phyloP scores from a whole-genome alignment of 2,888 invertebrate species.

The Ferdinandea cuprea region DNA sequence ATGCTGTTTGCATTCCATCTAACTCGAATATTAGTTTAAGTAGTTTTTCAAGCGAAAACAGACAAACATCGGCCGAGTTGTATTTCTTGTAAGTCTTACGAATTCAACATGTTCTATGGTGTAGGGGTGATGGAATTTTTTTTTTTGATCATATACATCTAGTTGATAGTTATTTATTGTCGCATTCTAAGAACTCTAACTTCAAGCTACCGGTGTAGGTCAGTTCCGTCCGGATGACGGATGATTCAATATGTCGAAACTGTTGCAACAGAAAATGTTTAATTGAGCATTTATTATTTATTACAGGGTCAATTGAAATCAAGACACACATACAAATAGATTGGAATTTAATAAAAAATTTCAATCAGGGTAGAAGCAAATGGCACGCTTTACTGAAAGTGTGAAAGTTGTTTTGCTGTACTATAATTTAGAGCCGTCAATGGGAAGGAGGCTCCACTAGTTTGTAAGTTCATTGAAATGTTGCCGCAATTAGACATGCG shows the following conservation, averaged over 20 bases:
- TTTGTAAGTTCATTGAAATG: constrained; percentile 14
- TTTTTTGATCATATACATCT: too few species aligned
- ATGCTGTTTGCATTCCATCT: constrained; percentile 83
- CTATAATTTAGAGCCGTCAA: neutral
- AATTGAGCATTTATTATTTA: constrained; percentile 60
- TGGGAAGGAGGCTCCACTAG: constrained; percentile 1
- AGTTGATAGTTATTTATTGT: neutral
- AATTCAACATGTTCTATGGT: neutral
- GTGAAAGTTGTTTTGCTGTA: constrained; percentile 48
- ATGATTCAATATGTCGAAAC: constrained; percentile 59
- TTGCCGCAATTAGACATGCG: constrained; percentile 15
- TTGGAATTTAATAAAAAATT: constrained; percentile 69
- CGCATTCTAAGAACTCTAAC: constrained; percentile 1
- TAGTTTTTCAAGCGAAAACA: constrained; percentile 64
- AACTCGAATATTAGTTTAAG: constrained; percentile 48
- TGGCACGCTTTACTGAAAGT: constrained; percentile 33
- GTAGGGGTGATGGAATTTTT: constrained; percentile 23
- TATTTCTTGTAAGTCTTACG: constrained; percentile 83
- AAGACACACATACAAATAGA: constrained; percentile 56
- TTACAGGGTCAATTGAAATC: constrained; percentile 63
- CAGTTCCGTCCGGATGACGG: constrained; percentile 66
- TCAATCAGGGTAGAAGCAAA: constrained; percentile 49
- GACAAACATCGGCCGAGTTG: constrained; percentile 82
- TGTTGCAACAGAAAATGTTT: constrained; percentile 63
- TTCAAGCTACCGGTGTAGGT: constrained; percentile 39